Evolutionary conservation across 2,888 invertebrate species (phyloP), one percentile per base, ranked within the genome.

Genomic region (Abrostola triplasia): DNA sequence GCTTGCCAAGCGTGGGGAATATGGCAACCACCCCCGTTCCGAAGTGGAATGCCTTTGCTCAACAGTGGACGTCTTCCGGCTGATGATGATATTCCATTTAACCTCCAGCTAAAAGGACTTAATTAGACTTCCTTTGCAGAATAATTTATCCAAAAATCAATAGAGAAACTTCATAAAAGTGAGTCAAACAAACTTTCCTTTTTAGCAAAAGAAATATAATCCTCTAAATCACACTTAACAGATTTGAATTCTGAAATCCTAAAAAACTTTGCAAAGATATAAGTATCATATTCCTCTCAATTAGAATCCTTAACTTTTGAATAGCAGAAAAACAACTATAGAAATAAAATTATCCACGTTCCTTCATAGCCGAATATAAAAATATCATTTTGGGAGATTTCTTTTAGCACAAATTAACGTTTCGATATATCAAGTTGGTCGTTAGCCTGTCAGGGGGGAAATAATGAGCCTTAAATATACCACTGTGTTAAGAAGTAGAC

Each of bases 381-480:
- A 68, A 53, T 64, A 74, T 63, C 67, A 67, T 59, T 40, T 7
- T 12, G 35, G 49, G 51, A 57, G 50, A 50, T 54, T 65, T 70
- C 64, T 77, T 77, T 74, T 47, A 54, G 64, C 64, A 58, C 64
- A 80, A 83, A 84, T 82, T 84, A 81, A 73, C 77, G 72, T 54
- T 67, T 65, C 79, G 52, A 73, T 83, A 77, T 78, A 79, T 84
- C 83, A 82, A 72, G 67, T 67, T 41, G 76, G 76, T 68, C 85
- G 78, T 84, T 75, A 84, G 73, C 36, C 73, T 84, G 84, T 79
- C 82, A 70, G 57, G 57, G 64, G 68, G 56, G 67, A 69, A 71
- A 67, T 73, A 81, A 81, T 79, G 81, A 69, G 59, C 60, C 65
- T 67, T 64, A 76, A 72, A 73, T 75, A 70, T 64, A 74, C 24